Evolutionary conservation across 2,113 vertebrate species (phyloP).

Genomic region (Tauraco erythrolophus): DNA sequence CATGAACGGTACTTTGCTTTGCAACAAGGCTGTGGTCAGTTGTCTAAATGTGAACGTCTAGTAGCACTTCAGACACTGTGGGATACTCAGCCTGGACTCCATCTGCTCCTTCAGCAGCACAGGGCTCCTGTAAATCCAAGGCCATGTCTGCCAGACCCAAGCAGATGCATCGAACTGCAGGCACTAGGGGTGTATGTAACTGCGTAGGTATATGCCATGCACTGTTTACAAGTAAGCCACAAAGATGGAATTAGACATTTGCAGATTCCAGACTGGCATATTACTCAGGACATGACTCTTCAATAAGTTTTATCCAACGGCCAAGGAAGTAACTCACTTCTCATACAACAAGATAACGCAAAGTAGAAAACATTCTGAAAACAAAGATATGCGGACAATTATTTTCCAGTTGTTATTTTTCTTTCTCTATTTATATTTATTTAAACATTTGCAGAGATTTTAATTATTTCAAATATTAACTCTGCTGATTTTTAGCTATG

Average conservation of each 20-base stretch:
- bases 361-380: neutral
- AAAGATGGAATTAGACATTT: neutral
- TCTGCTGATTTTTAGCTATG: neutral
- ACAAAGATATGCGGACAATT: neutral
- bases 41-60: neutral
- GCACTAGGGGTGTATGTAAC: neutral
- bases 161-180: neutral
- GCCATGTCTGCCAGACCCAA: neutral
- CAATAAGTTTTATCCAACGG: neutral
- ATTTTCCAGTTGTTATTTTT: neutral
- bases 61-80: rapidly evolving
- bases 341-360: neutral
- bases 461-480: neutral
- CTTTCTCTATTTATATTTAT: neutral
- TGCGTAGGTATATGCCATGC: neutral
- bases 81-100: neutral
- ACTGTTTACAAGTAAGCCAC: neutral
- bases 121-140: neutral
- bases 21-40: neutral
- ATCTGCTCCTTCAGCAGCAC: neutral
- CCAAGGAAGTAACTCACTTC: neutral
- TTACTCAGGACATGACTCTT: neutral
- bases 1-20: rapidly evolving
- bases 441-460: neutral
- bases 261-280: neutral